Conservation (phyloP, 1,140 invertebrate genomes). For the Manduca sexta region DNA sequence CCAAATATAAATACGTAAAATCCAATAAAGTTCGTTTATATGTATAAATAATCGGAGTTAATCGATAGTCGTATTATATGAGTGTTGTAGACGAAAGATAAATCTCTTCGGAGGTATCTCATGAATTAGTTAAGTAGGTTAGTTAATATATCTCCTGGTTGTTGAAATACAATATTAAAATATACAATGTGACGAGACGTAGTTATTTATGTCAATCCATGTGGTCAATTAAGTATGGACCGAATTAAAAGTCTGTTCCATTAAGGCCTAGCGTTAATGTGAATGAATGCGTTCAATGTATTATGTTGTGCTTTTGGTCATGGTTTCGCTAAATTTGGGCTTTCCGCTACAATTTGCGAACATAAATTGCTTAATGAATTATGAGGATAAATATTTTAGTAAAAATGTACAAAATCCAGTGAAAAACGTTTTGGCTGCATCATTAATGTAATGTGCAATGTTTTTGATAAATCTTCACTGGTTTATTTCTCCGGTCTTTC, state of each 20-base stretch:
- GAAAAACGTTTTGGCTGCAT: no score
- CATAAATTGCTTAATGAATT: no score
- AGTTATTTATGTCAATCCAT: conserved; percentile 50
- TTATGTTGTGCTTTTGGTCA: conserved; percentile 28
- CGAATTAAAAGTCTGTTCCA: conserved; percentile 38
- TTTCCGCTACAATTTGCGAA: no score
- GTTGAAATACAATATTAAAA: conserved; percentile 53
- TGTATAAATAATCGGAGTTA: conserved; percentile 8
- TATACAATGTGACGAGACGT: conserved; percentile 32
- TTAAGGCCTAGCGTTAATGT: conserved; percentile 33
- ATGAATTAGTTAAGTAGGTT: conserved; percentile 49
- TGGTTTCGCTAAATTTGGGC: neutral
- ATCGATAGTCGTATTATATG: conserved; percentile 22
- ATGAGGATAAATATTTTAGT: no score
- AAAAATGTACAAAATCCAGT: no score
- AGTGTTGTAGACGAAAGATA: conserved; percentile 33
- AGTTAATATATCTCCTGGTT: conserved; percentile 64
- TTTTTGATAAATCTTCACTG: no score
- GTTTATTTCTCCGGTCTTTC: no score
- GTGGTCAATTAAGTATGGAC: conserved; percentile 63
- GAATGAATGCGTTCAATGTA: conserved; percentile 20
- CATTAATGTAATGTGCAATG: no score
- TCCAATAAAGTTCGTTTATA: conserved; percentile 24
- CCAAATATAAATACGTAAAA: conserved; percentile 44
- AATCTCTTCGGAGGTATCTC: conserved; percentile 49